These are phyloP conservation scores for Chelonoidis abingdonii DNA, from an alignment of 2,113 vertebrate genomes.

Conservation along the genomic window DNA sequence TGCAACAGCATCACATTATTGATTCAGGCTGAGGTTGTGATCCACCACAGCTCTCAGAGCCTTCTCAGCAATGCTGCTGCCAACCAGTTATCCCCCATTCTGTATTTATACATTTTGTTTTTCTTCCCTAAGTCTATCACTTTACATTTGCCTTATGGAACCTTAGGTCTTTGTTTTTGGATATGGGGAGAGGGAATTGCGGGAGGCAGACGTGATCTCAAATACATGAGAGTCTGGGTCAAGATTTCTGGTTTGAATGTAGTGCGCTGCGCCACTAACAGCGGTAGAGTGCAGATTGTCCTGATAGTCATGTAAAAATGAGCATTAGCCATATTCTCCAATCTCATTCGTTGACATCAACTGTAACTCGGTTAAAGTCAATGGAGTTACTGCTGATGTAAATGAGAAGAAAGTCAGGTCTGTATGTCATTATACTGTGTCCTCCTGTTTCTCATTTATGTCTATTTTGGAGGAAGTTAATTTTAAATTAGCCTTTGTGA, in stretches of 20 bases:
- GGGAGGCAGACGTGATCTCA: not conserved
- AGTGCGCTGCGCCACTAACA: not conserved
- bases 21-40: not conserved
- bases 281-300: not conserved
- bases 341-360: not conserved
- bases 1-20: not conserved
- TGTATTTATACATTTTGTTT: not conserved
- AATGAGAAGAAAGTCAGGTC: not conserved
- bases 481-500: not conserved
- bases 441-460: accelerated
- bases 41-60: not conserved
- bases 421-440: not conserved
- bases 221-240: not conserved
- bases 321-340: not conserved
- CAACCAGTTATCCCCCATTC: not conserved
- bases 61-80: not conserved
- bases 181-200: not conserved
- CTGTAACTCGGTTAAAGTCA: not conserved
- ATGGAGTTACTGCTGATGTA: not conserved
- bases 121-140: not conserved
- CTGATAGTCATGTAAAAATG: not conserved
- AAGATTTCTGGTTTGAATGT: not conserved
- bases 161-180: not conserved
- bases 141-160: not conserved
- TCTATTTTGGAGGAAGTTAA: not conserved